Conservation (phyloP, 2,113 vertebrate genomes). For the Chaetodon trifascialis region DNA sequence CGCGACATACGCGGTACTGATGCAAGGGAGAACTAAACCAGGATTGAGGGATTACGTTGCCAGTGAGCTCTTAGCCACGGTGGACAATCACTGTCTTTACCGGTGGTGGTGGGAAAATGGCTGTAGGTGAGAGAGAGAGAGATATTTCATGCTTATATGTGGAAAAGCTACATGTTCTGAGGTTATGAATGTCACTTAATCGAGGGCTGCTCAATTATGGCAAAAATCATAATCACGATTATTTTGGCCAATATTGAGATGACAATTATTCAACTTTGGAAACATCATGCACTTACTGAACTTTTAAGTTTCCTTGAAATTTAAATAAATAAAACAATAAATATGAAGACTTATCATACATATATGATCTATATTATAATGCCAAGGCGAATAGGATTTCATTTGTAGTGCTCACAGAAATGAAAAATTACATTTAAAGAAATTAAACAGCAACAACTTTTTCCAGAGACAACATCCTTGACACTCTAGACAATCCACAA, state of each 20-base stretch:
- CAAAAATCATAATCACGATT: too few relatives aligned
- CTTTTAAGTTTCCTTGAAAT: too few relatives aligned
- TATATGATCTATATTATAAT: not conserved
- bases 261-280: too few relatives aligned
- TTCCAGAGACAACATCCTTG: not conserved
- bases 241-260: too few relatives aligned
- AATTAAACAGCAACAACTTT: not conserved
- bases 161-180: constrained; percentile 8
- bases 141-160: not conserved
- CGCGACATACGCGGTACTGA: constrained; percentile 37
- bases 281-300: too few relatives aligned
- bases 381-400: not conserved
- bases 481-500: not conserved
- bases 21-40: constrained; percentile 44
- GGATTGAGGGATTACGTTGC: constrained; percentile 43
- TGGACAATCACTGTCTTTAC: constrained; percentile 14
- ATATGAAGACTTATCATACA: too few relatives aligned
- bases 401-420: not conserved
- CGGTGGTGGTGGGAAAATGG: constrained; percentile 17
- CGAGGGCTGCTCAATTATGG: too few relatives aligned
- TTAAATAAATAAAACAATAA: too few relatives aligned
- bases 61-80: constrained; percentile 28
- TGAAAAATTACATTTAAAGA: not conserved
- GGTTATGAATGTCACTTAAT: not conserved
- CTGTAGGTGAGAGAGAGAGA: not conserved